Base-by-base conservation (phyloP, 2,113 vertebrate species). In the Chloropsis cyanopogon region DNA sequence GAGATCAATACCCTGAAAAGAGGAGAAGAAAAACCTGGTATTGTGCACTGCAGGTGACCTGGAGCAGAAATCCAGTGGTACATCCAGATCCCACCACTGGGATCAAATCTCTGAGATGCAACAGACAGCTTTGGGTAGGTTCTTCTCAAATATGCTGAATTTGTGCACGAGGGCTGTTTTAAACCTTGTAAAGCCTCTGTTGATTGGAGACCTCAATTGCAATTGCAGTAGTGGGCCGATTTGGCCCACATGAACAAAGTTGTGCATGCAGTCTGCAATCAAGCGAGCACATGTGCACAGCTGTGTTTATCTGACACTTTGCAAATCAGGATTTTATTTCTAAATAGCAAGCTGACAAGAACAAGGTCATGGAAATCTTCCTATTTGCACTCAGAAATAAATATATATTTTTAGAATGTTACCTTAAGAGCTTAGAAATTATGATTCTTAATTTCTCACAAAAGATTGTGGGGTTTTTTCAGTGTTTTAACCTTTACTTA, bases 251-350 rank as follows among this genome's bases (percentile, higher is more conserved):
- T 54, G 82, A 91, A 79, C 39, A 39, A 91, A 95, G 93, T 70
- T 95, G 73, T 90, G 89, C 73, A 14, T 44, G 77, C 68, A 92
- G 42, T 17, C 78, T 94, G 86, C 83, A 86, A 89, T 91, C 82
- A 75, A 75, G 76, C 1, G 37, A 86, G 95, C 73, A 84, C 73
- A 54, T 93, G 73, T 95, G 94, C 77, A 87, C 95, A 96, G 95
- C 96, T 97, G 86, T 91, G 86, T 95, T 97, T 93, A 92, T 79
- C 70, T 95, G 73, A 56, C 65, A 91, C 86, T 78, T 41, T 33
- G 46, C 65, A 85, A 95, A 91, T 76, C 89, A 89, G 78, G 73
- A 11, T 76, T 92, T 96, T 86, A 79, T 87, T 96, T 93, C 91
- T 89, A 85, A 95, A 89, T 87, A 89, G 52, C 56, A 49, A 21